A percentile compares a stretch with the other conserved stretches of the same genome.
These are phyloP conservation scores for Phengaris arion DNA, from an alignment of 2,888 invertebrate species.

Conservation along the genomic window DNA sequence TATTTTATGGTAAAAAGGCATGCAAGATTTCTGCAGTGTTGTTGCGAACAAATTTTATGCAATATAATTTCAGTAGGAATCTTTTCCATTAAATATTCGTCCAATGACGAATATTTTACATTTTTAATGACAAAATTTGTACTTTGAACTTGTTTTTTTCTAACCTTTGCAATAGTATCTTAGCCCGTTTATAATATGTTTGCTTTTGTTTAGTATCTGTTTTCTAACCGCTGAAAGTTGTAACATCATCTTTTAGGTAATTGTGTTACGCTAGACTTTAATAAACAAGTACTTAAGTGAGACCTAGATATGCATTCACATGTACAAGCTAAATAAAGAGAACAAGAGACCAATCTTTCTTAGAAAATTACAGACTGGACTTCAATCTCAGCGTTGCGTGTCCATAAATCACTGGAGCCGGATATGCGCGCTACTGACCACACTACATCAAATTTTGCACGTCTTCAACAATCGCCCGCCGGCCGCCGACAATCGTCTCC, in stretches of 20 bases:
- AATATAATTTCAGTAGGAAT: neutral
- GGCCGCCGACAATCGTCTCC: conserved; percentile 30
- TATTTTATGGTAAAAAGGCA: neutral
- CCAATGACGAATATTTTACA: neutral
- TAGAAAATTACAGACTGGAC: conserved; percentile 14
- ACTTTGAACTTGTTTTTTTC: neutral
- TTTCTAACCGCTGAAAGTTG: neutral
- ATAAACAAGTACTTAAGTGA: neutral
- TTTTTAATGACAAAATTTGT: neutral
- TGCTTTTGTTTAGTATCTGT: neutral
- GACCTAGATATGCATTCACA: conserved; percentile 21
- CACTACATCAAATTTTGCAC: conserved; percentile 47
- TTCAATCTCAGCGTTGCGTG: conserved; percentile 22
- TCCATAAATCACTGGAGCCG: conserved; percentile 47
- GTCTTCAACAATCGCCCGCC: conserved; percentile 33
- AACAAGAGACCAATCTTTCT: conserved; percentile 16
- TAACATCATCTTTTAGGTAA: too few species aligned
- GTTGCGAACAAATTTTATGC: neutral
- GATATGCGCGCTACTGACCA: conserved; percentile 49
- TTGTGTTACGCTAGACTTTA: neutral
- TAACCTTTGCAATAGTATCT: too few species aligned
- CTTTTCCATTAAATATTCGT: neutral
- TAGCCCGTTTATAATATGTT: too few species aligned
- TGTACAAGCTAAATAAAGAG: neutral
- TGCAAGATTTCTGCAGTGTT: neutral